Evolutionary conservation across 2,113 vertebrate genomes (phyloP).

Genomic region (Petaurus breviceps): DNA sequence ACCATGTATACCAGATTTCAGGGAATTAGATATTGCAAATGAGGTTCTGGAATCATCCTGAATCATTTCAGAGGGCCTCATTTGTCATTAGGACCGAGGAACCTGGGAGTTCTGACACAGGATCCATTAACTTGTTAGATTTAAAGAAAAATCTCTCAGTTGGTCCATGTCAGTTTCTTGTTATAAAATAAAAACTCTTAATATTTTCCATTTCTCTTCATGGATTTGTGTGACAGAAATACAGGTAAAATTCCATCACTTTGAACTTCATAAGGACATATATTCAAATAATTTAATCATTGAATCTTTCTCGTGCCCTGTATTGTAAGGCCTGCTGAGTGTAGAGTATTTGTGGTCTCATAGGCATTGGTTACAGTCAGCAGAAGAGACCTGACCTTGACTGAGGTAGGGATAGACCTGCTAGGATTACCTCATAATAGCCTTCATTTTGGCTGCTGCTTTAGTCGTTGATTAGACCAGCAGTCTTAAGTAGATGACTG

Average conservation of each 20-base stretch:
- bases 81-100: not conserved
- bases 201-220: not conserved
- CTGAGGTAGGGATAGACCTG: not conserved
- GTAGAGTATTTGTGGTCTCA: not conserved
- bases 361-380: not conserved
- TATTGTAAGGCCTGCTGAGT: not conserved
- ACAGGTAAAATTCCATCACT: not conserved
- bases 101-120: not conserved
- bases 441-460: constrained; percentile 9
- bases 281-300: not conserved
- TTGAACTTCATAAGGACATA: not conserved
- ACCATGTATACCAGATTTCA: not conserved
- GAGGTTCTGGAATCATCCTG: not conserved
- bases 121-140: not conserved
- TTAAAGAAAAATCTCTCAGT: not conserved
- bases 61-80: not conserved
- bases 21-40: not conserved
- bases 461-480: constrained; percentile 22
- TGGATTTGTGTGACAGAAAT: too few relatives aligned
- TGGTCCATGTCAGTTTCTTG: not conserved
- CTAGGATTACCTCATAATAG: not conserved
- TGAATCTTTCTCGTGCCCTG: not conserved
- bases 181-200: not conserved
- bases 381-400: not conserved
- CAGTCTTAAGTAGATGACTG: not conserved